These are phyloP conservation scores for Dendrocincla tyrannina DNA, from an alignment of 2,797 vertebrate genomes.

Conservation along the genomic window DNA sequence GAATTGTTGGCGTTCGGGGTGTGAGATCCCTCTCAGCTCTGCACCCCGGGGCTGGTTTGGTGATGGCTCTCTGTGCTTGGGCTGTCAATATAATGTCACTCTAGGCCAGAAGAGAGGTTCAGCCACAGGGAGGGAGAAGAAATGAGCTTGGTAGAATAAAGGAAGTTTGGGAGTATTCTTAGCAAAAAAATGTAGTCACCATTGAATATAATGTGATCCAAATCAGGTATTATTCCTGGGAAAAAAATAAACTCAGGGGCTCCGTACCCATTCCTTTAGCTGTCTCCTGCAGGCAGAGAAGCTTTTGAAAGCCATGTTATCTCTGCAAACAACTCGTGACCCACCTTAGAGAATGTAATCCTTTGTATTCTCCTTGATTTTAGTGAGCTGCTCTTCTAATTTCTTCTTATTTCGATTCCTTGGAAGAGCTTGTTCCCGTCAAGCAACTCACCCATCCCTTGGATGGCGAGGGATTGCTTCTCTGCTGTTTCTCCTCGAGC, in stretches of 20 bases:
- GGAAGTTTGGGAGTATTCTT: not conserved
- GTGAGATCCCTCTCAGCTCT: not conserved
- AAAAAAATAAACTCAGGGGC: not conserved
- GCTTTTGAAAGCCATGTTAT: conserved; percentile 1
- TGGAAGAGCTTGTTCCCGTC: conserved; percentile 50
- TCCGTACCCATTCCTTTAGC: not conserved
- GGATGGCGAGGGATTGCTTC: not conserved
- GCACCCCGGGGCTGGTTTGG: not conserved
- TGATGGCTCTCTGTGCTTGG: conserved; percentile 8
- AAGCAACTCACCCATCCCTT: not conserved
- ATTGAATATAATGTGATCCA: not conserved
- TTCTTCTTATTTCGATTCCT: conserved; percentile 23
- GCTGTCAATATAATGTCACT: conserved; percentile 24
- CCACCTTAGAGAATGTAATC: conserved; percentile 6
- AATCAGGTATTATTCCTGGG: not conserved
- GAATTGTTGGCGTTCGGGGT: not conserved
- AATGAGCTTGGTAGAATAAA: conserved; percentile 21
- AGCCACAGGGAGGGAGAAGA: conserved; percentile 17
- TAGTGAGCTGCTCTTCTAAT: conserved; percentile 41
- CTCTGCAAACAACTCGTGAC: conserved; percentile 18
- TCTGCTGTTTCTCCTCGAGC: not conserved
- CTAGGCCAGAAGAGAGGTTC: conserved; percentile 21
- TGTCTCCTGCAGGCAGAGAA: conserved; percentile 7
- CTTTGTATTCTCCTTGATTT: conserved; percentile 27
- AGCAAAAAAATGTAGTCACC: not conserved